Evolutionary conservation across 2,888 invertebrate genomes (phyloP).

Genomic region (Drosophila tanythrix): DNA sequence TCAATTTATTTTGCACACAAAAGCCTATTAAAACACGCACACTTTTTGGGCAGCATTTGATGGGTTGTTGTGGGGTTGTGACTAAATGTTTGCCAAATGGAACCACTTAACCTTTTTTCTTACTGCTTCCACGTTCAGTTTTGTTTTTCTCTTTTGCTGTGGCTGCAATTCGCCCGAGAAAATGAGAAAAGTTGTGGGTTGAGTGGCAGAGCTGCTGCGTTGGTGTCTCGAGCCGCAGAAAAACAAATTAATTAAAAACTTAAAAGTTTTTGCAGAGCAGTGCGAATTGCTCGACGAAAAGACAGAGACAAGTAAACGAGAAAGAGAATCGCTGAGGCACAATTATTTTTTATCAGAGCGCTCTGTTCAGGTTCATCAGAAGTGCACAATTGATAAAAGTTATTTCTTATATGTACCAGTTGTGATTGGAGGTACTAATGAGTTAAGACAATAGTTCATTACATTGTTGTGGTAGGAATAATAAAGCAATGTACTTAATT

Average conservation of each 20-base stretch:
- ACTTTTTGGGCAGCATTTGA: slow-evolving; percentile 58
- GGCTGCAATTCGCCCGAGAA: slow-evolving; percentile 28
- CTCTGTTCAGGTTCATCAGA: slow-evolving; percentile 13
- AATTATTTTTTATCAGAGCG: slow-evolving; percentile 25
- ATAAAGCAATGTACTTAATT: not conserved
- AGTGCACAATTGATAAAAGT: slow-evolving; percentile 15
- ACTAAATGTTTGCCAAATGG: slow-evolving; percentile 79
- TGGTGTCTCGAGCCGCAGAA: slow-evolving; percentile 56
- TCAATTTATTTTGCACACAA: slow-evolving; percentile 81
- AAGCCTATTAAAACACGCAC: slow-evolving; percentile 78
- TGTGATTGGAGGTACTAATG: not conserved
- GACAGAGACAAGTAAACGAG: not conserved
- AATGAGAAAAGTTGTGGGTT: slow-evolving; percentile 49
- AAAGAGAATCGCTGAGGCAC: slow-evolving; percentile 19
- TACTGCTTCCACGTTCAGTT: slow-evolving; percentile 4
- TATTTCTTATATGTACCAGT: not conserved
- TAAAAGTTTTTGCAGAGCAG: slow-evolving; percentile 59
- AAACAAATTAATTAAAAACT: slow-evolving; percentile 78
- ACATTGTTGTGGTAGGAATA: not conserved
- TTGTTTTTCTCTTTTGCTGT: slow-evolving; percentile 19
- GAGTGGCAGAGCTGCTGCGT: slow-evolving; percentile 16
- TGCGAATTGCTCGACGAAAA: slow-evolving; percentile 14
- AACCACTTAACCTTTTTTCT: slow-evolving; percentile 74
- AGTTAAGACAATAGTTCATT: not conserved
- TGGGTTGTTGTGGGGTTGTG: slow-evolving; percentile 30